These are phyloP conservation scores for Balaeniceps rex DNA, from an alignment of 2,113 vertebrate species.

Conservation along the genomic window DNA sequence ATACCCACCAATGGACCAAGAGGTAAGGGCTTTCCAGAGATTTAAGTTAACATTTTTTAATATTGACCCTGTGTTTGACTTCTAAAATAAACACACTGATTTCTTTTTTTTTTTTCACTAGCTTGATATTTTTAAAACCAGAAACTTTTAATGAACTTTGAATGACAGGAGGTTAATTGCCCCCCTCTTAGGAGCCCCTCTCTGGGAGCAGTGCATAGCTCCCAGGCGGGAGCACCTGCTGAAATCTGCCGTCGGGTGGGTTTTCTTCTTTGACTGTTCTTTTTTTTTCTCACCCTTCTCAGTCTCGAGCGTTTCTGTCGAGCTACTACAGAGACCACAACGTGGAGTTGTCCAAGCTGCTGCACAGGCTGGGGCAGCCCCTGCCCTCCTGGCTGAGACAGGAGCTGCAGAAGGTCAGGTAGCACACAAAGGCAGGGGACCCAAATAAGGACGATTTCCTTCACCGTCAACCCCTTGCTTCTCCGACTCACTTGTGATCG, in stretches of 20 bases:
- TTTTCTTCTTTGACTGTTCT: not conserved
- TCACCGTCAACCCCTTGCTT: not conserved
- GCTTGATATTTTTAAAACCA: not conserved
- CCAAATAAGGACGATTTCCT: not conserved
- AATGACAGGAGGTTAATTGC: not conserved
- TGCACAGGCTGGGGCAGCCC: constrained; percentile 93
- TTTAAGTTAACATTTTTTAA: not conserved
- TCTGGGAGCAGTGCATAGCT: not conserved
- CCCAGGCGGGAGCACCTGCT: accelerated
- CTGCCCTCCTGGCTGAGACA: constrained; percentile 96
- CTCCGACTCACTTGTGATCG: constrained; percentile 40
- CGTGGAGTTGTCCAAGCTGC: constrained; percentile 92
- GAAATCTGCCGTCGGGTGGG: not conserved
- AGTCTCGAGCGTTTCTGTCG: constrained; percentile 92
- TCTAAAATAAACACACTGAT: not conserved
- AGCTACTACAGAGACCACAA: constrained; percentile 96
- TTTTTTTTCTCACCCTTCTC: not conserved
- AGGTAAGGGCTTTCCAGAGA: constrained; percentile 76
- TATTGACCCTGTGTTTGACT: not conserved
- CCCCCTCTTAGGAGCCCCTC: not conserved
- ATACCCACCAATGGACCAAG: constrained; percentile 91
- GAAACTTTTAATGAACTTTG: not conserved
- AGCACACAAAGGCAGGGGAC: constrained; percentile 38
- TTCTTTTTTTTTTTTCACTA: not conserved
- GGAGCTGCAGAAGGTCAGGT: constrained; percentile 95